These are phyloP conservation scores for Prosapia bicincta DNA, from an alignment of 2,888 invertebrate species.

Conservation along the genomic window DNA sequence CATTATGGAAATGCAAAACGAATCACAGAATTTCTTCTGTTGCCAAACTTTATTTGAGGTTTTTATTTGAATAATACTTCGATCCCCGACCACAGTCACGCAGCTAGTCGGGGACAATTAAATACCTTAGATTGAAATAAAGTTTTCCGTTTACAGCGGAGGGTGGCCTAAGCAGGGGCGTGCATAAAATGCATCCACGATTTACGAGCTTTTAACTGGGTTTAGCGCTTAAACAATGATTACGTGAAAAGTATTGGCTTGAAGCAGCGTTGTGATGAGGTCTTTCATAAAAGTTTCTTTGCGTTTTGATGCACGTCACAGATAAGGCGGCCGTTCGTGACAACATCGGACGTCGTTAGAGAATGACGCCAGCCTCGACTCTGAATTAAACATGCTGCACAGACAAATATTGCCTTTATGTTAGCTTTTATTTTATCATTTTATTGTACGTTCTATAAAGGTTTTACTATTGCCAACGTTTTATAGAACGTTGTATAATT, in stretches of 20 bases:
- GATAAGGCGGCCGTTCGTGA: not conserved
- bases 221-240: not conserved
- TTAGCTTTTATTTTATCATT: not conserved
- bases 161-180: not conserved
- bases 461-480: not conserved
- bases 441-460: too few species aligned
- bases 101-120: not conserved
- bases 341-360: not conserved
- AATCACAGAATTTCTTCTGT: not conserved
- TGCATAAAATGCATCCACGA: not conserved
- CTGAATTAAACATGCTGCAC: not conserved
- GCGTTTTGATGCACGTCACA: not conserved
- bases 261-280: not conserved
- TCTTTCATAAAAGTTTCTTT: not conserved
- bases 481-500: not conserved
- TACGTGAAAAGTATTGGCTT: not conserved
- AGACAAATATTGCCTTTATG: not conserved
- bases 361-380: not conserved
- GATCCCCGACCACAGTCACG: not conserved
- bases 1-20: not conserved
- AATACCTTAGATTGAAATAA: not conserved
- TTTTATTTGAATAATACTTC: not conserved
- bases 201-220: not conserved
- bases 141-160: not conserved
- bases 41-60: not conserved